Evolutionary conservation across 2,888 invertebrate genomes (phyloP).

Genomic region (Pterobdella sp.): DNA sequence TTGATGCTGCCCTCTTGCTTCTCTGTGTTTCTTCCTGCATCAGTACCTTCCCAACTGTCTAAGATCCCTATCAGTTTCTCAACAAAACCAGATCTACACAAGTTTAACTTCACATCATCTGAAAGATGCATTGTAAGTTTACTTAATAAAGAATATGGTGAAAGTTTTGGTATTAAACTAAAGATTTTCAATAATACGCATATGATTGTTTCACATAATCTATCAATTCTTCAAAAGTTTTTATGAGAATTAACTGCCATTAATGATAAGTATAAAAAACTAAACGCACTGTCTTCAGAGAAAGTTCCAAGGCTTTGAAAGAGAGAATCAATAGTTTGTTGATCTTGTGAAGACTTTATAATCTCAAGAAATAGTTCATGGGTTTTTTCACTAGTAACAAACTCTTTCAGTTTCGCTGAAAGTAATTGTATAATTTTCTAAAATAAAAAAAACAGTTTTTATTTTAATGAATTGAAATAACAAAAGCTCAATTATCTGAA

Average conservation of each 20-base stretch:
- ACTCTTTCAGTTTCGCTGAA: neutral
- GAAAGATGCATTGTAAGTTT: too few relatives aligned
- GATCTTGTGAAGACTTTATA: conserved; percentile 5
- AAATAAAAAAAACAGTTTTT: neutral
- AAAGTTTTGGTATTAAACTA: too few relatives aligned
- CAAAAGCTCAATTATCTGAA: too few relatives aligned
- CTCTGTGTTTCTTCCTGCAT: neutral
- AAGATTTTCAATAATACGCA: too few relatives aligned
- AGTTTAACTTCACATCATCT: conserved; percentile 10
- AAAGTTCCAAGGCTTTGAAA: conserved; percentile 14
- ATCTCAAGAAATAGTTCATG: neutral
- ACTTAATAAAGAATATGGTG: too few relatives aligned
- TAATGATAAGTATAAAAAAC: too few relatives aligned
- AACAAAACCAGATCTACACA: neutral
- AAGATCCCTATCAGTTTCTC: conserved; percentile 12
- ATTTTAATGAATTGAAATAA: too few relatives aligned
- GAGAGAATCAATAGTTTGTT: conserved; percentile 22
- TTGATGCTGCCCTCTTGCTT: neutral
- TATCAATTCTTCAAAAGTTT: too few relatives aligned
- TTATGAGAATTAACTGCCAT: too few relatives aligned
- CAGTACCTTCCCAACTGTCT: neutral
- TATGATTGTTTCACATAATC: too few relatives aligned
- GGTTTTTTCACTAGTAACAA: neutral
- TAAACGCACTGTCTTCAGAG: conserved; percentile 18
- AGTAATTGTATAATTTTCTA: neutral